Evolutionary conservation across 2,113 vertebrate species (phyloP).

Genomic region (Polypterus senegalus): DNA sequence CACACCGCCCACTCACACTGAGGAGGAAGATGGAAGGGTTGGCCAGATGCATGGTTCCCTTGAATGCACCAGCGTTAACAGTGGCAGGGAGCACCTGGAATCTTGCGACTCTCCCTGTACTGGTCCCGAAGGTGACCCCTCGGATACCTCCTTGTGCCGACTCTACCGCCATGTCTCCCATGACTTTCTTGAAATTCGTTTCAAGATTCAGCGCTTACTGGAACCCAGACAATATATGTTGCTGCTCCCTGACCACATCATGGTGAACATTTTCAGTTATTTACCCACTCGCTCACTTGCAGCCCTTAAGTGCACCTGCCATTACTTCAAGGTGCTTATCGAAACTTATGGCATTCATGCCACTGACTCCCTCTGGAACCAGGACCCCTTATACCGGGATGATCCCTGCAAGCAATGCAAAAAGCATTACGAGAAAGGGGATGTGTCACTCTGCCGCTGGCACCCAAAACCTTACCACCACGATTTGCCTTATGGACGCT

Average conservation of each 20-base stretch:
- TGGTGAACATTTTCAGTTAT: conserved; percentile 86
- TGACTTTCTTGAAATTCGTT: conserved; percentile 89
- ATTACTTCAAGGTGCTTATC: conserved; percentile 79
- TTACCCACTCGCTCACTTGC: conserved; percentile 76
- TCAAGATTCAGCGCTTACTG: conserved; percentile 85
- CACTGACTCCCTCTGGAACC: conserved; percentile 81
- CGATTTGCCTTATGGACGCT: conserved; percentile 93
- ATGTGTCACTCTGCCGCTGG: conserved; percentile 91
- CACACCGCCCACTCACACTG: conserved; percentile 26
- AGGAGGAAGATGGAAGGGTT: conserved; percentile 31
- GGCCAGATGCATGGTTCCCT: conserved; percentile 31
- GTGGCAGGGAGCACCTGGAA: conserved; percentile 28
- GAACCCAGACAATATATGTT: conserved; percentile 90
- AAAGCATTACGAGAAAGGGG: conserved; percentile 72
- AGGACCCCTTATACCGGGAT: conserved; percentile 80
- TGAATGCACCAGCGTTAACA: conserved; percentile 41
- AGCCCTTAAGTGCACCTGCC: conserved; percentile 86
- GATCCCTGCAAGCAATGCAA: conserved; percentile 96
- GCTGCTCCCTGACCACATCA: conserved; percentile 82
- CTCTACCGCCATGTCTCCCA: conserved; percentile 89
- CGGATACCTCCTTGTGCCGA: conserved; percentile 74
- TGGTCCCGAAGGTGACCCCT: conserved; percentile 32
- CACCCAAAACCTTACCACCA: conserved; percentile 98
- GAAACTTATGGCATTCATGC: conserved; percentile 78
- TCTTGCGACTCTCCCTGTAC: conserved; percentile 27